Evolutionary conservation across 1,140 invertebrate genomes (phyloP).

Genomic region (Drusus annulatus): DNA sequence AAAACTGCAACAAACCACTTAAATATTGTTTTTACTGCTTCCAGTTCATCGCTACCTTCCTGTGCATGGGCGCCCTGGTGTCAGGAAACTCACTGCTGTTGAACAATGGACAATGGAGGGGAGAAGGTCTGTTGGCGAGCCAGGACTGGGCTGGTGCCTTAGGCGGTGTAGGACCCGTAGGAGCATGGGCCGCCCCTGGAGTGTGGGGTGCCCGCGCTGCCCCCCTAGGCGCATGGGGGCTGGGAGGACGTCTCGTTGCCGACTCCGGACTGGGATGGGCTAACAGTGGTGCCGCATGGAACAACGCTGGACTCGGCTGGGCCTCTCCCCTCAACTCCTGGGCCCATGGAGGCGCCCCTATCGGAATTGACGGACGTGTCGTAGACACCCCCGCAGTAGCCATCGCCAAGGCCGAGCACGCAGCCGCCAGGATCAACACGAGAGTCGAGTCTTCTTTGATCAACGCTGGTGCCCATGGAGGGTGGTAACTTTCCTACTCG

Average conservation of each 20-base stretch:
- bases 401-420: conserved; percentile 67
- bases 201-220: background rate
- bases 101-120: background rate
- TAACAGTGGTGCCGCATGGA: too few species aligned
- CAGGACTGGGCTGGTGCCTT: background rate
- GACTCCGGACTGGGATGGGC: too few species aligned
- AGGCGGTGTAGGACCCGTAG: too few species aligned
- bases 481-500: too few species aligned
- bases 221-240: background rate
- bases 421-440: conserved; percentile 63
- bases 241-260: background rate
- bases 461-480: too few species aligned
- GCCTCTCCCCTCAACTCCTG: conserved; percentile 24
- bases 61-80: conserved; percentile 47
- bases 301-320: too few species aligned
- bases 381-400: conserved; percentile 70
- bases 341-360: conserved; percentile 59
- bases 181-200: background rate
- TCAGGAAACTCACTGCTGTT: conserved; percentile 15
- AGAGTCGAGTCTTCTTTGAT: background rate
- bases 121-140: background rate
- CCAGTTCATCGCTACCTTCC: conserved; percentile 47
- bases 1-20: too few species aligned
- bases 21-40: background rate
- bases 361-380: conserved; percentile 59